Base-by-base conservation (phyloP, 1,140 invertebrate species). In the Ceratoteleas bidentatus region DNA sequence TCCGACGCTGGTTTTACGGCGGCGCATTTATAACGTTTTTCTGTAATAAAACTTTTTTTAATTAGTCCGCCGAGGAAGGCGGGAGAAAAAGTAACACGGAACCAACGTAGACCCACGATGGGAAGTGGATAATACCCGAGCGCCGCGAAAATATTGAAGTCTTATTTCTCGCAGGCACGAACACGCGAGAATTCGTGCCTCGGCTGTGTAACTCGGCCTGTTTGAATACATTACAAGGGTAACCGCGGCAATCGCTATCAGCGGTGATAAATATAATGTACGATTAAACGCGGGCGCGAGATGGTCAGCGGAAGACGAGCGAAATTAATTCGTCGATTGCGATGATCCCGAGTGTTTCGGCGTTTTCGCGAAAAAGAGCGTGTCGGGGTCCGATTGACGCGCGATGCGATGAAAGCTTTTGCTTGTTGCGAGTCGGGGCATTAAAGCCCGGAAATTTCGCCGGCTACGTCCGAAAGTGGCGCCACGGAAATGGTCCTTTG, bases 111-210 rank as follows among this genome's bases (percentile, higher is more conserved):
- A 64, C 15, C 33, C 10, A 72, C 47, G 83, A 84, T 84, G 75
- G 69, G 60, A 74, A 72, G 77, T 58, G 60, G 83, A 81, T 81
- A 76, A 81, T 84, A 73, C 65, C 78, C 75, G 49, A 60, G 43
- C 62, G 68, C 54, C 78, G 69, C 24, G 69, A n/a, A 84, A 84
- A 70, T 75, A 75, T 69, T 74, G 64, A 79, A 75, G 70, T 84
- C 78, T 81, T 84, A 81, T 84, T 84, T 68, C 78, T 68, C 43
- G 65, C 65, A 49, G 73, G 43, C 83, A 84, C 83, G 83, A 84
- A 84, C 83, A 79, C 60, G 78, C 61, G 53, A 69, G 69, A 76
- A 84, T 81, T 81, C 83, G 78, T 84, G 83, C 74, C 72, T 40
- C 43, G 61, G 70, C 69, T 62, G 78, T 76, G 83, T 84, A 81